Evolutionary conservation across 2,113 vertebrate genomes (phyloP), one percentile per base, ranked within the genome.

Genomic region (Pungitius pungitius): DNA sequence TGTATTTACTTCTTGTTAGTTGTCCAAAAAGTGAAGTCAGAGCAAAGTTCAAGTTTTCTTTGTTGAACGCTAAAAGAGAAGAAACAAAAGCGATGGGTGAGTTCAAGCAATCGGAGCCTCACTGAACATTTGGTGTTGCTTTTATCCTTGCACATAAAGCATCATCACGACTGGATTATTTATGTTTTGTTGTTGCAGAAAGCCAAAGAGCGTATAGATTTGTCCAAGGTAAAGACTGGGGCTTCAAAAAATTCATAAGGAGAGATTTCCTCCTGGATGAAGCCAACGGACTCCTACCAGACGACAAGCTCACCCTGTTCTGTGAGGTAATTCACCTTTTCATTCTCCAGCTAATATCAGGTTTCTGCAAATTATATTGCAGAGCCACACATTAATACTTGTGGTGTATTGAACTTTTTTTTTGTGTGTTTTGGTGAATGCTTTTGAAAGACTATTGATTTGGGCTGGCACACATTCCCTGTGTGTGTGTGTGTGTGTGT

Each of bases 191-290:
- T 40, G 8, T 77, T 81, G 77, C 92, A 99, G 97, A 99, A 96
- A 99, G 97, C 96, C 97, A 99, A 96, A 97, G 97, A 97, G 97
- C 97, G 0, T 99, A 99, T 95, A 95, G 97, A 87, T 99, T 99
- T 94, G 97, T 98, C 83, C 97, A 99, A 94, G 97, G 97, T 85
- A 99, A 99, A 88, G 97, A 99, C 91, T 99, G 97, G 97, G 97
- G 97, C 58, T 99, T 99, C 94, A 99, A 99, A 94, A 99, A 99
- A 89, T 99, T 99, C 90, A 99, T 99, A 90, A 92, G 97, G 87
- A 96, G 97, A 93, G 97, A 99, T 92, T 99, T 99, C 92, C 96
- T 99, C 82, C 96, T 99, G 64, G 97, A 99, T 90, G 97, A 99
- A 94, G 95, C 96, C 84, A 99, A 99, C 88, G 97, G 97, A 89